phyloP scores from a whole-genome alignment of 2,113 vertebrate species.

The Arothron firmamentum region DNA sequence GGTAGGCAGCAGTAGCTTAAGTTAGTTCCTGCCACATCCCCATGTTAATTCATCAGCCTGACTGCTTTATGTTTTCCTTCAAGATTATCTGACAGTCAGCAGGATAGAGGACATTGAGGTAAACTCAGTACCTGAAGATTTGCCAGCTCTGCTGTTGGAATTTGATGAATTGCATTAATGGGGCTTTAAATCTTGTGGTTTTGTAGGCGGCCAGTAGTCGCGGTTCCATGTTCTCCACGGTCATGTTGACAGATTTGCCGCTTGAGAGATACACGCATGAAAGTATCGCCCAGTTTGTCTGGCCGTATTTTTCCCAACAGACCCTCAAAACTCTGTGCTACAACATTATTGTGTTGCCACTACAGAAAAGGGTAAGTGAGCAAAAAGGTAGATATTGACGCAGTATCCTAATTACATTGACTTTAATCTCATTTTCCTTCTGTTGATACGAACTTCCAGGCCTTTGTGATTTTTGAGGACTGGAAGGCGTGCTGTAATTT shows the following conservation, averaged over 20 bases:
- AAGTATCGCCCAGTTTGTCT: slow-evolving; percentile 12
- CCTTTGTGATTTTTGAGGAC: slow-evolving; percentile 21
- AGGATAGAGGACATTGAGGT: background rate
- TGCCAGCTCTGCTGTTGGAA: background rate
- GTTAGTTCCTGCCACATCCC: background rate
- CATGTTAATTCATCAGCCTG: background rate
- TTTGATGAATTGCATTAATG: background rate
- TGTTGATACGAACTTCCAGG: slow-evolving; percentile 6
- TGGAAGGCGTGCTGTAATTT: slow-evolving; percentile 6
- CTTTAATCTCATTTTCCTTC: background rate
- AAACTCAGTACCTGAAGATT: background rate
- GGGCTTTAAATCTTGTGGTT: background rate
- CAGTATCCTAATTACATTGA: background rate
- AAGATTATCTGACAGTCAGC: background rate
- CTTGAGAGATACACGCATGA: slow-evolving; percentile 1
- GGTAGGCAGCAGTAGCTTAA: background rate
- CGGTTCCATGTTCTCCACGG: background rate
- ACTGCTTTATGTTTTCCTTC: background rate
- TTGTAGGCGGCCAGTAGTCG: background rate
- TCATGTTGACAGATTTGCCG: slow-evolving; percentile 45
- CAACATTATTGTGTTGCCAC: slow-evolving; percentile 20
- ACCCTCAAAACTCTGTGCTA: slow-evolving; percentile 12
- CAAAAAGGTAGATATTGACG: background rate
- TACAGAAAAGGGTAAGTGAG: slow-evolving; percentile 39
- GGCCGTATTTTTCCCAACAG: slow-evolving; percentile 5